Conservation (phyloP, 2,888 invertebrate species). For the Kuschelorhynchus macadamiae region DNA sequence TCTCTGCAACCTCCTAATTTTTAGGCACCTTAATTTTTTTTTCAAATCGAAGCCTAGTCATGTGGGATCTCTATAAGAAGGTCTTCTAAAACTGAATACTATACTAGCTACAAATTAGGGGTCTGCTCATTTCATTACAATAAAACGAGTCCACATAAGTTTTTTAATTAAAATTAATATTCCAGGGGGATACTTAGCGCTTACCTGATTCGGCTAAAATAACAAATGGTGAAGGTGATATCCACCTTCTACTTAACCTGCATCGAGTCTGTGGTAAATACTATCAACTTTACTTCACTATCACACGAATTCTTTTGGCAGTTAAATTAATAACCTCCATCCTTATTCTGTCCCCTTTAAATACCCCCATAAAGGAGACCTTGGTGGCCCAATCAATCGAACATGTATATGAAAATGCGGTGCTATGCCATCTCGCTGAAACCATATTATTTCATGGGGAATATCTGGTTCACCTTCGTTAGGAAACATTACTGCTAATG, state of each 20-base stretch:
- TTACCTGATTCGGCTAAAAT: background rate
- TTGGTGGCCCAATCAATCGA: background rate
- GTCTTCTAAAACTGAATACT: too few relatives aligned
- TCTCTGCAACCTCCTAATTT: too few relatives aligned
- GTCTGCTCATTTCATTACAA: too few relatives aligned
- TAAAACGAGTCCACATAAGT: too few relatives aligned
- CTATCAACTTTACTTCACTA: background rate
- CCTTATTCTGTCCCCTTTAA: background rate
- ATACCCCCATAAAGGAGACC: background rate
- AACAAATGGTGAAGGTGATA: slow-evolving; percentile 4
- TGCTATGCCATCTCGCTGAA: too few relatives aligned
- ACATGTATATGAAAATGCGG: background rate
- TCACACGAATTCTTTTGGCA: background rate
- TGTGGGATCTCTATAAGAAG: too few relatives aligned
- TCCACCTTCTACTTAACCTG: slow-evolving; percentile 1
- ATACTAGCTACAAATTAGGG: too few relatives aligned
- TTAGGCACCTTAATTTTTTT: too few relatives aligned
- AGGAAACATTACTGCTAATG: background rate
- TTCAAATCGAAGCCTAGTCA: too few relatives aligned
- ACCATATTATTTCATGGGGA: too few relatives aligned
- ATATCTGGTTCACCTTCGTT: too few relatives aligned
- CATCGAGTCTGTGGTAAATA: slow-evolving; percentile 3
- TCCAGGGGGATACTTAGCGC: background rate
- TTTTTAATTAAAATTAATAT: background rate
- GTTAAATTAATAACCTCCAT: background rate